These are phyloP conservation scores for Microcebus griseorufus DNA, from an alignment of 2,113 vertebrate species.

Conservation along the genomic window DNA sequence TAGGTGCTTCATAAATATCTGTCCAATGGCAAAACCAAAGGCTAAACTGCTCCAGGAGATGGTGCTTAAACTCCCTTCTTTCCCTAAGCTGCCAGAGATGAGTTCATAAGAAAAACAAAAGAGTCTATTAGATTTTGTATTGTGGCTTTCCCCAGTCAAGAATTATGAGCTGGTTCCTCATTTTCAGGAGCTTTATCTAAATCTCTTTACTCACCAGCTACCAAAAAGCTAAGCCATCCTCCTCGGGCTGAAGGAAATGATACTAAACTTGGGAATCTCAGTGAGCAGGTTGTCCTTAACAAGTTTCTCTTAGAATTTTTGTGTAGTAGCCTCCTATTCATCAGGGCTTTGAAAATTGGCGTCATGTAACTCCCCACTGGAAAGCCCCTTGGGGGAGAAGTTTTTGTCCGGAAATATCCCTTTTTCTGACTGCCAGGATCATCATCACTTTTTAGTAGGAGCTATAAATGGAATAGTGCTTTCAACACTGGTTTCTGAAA, in stretches of 20 bases:
- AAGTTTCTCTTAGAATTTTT: background rate
- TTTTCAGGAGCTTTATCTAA: slow-evolving; percentile 68
- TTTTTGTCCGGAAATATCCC: slow-evolving; percentile 7
- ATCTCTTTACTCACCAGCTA: slow-evolving; percentile 36
- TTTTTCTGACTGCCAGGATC: background rate
- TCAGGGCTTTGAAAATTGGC: background rate
- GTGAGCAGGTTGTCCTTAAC: background rate
- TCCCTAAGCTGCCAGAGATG: slow-evolving; percentile 11
- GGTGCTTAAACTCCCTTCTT: background rate
- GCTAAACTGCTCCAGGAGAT: background rate
- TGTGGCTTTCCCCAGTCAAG: background rate
- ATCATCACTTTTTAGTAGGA: background rate
- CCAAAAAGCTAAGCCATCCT: slow-evolving; percentile 45
- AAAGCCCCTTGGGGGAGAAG: slow-evolving; percentile 8
- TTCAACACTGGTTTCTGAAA: background rate
- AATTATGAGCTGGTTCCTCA: slow-evolving; percentile 54
- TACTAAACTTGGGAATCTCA: slow-evolving; percentile 32
- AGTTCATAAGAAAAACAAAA: slow-evolving; percentile 37
- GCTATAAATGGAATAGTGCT: slow-evolving; percentile 17
- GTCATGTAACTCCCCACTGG: background rate
- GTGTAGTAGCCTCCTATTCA: background rate
- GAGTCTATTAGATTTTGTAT: background rate
- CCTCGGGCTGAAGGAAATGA: slow-evolving; percentile 30
- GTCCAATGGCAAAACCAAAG: background rate
- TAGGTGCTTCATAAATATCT: slow-evolving; percentile 12